phyloP scores from a whole-genome alignment of 53 echinoderm and acorn worm genomes.

The Patiria pectinifera region DNA sequence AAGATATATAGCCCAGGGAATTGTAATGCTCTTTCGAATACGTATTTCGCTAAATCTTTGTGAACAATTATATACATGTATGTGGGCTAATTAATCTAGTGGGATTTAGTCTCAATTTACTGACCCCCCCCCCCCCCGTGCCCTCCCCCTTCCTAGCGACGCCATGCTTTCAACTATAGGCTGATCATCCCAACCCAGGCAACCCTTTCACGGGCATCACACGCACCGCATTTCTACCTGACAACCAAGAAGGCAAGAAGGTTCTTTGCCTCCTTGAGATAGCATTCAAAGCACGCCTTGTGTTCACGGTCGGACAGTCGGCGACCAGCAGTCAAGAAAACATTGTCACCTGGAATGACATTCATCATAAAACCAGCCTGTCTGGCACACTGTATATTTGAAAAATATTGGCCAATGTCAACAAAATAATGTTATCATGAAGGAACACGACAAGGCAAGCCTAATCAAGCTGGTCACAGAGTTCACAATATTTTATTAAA shows the following conservation, averaged over 20 bases:
- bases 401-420: too few relatives aligned
- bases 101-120: too few relatives aligned
- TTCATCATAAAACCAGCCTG: constrained; percentile 65
- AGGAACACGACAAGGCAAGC: too few relatives aligned
- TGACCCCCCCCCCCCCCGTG: background rate
- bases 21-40: too few relatives aligned
- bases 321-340: constrained; percentile 45
- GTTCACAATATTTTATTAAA: too few relatives aligned
- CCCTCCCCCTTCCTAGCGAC: background rate
- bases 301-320: constrained; percentile 61
- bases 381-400: constrained; percentile 48
- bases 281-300: constrained; percentile 60
- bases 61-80: too few relatives aligned
- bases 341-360: constrained; percentile 67
- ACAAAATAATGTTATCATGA: too few relatives aligned
- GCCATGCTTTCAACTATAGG: constrained; percentile 1
- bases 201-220: constrained; percentile 21
- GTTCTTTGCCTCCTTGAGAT: constrained; percentile 41
- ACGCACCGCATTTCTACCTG: constrained; percentile 58
- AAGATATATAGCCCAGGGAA: too few relatives aligned
- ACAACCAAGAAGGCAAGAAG: constrained; percentile 55
- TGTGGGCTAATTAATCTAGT: too few relatives aligned
- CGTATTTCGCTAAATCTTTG: too few relatives aligned
- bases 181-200: constrained; percentile 52
- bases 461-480: too few relatives aligned